Conservation (phyloP, 2,113 vertebrate genomes). For the Sceloporus tristichus region DNA sequence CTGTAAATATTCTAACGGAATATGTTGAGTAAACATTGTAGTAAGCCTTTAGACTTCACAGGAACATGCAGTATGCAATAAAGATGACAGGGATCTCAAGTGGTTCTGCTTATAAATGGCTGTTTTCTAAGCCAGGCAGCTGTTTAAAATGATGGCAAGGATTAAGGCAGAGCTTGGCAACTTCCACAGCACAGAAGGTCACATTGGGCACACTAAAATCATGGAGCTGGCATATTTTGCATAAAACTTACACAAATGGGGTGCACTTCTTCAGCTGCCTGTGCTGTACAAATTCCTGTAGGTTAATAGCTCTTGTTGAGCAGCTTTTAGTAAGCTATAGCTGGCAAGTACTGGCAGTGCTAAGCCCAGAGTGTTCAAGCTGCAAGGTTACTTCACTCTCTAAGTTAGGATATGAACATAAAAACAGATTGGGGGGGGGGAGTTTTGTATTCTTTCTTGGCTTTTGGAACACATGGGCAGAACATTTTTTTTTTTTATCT, state of each 20-base stretch:
- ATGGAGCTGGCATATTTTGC: not conserved
- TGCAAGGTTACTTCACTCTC: not conserved
- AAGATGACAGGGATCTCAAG: not conserved
- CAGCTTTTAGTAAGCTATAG: not conserved
- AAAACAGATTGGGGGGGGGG: too few relatives aligned
- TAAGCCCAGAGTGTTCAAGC: not conserved
- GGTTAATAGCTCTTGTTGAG: not conserved
- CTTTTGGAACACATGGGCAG: not conserved
- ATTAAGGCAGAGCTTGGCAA: not conserved
- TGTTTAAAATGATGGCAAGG: not conserved
- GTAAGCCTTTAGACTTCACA: not conserved
- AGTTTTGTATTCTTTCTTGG: not conserved
- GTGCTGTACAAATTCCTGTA: too few relatives aligned
- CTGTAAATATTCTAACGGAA: not conserved
- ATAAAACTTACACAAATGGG: not conserved
- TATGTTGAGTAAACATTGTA: not conserved
- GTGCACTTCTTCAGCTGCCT: not conserved
- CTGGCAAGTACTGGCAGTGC: not conserved
- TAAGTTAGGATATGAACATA: not conserved
- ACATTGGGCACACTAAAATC: not conserved
- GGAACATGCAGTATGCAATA: not conserved
- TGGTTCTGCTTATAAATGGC: not conserved
- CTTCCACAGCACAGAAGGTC: not conserved
- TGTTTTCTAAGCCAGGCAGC: constrained; percentile 19
- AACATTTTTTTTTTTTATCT: not conserved